These are phyloP conservation scores for Ptycholaimellus sp. DNA, from an alignment of 2,888 invertebrate species.

Conservation along the genomic window DNA sequence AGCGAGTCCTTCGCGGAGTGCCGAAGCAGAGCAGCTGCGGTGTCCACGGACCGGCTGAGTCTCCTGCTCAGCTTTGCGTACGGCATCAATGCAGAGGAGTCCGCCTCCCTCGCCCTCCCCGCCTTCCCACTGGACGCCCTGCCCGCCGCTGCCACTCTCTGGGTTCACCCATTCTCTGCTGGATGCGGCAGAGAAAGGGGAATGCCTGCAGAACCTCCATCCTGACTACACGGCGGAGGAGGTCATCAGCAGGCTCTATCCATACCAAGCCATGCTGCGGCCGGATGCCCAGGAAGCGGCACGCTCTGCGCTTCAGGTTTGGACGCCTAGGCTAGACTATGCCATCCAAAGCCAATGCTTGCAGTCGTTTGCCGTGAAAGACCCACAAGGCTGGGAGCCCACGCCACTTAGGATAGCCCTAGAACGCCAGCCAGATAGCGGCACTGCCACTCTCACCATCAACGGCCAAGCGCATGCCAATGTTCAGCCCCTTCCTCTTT, in stretches of 20 bases:
- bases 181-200: too few relatives aligned
- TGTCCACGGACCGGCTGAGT: not conserved
- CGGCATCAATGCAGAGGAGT: constrained; percentile 42
- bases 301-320: too few relatives aligned
- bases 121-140: constrained; percentile 72
- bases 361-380: constrained; percentile 11
- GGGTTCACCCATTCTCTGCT: constrained; percentile 34
- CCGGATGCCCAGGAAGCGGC: constrained; percentile 48
- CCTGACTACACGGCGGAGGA: constrained; percentile 43
- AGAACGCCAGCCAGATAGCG: too few relatives aligned
- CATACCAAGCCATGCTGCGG: constrained; percentile 51
- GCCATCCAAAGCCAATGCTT: too few relatives aligned
- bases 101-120: constrained; percentile 46
- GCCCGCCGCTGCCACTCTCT: constrained; percentile 39
- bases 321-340: too few relatives aligned
- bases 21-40: constrained; percentile 32
- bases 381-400: too few relatives aligned
- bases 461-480: too few relatives aligned
- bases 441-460: too few relatives aligned
- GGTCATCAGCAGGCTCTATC: constrained; percentile 52
- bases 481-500: too few relatives aligned
- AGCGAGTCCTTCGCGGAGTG: constrained; percentile 13
- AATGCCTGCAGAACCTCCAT: constrained; percentile 50
- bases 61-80: not conserved
- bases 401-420: too few relatives aligned